Evolutionary conservation across 2,888 invertebrate genomes (phyloP).

Genomic region (Ornithoptera priamus): DNA sequence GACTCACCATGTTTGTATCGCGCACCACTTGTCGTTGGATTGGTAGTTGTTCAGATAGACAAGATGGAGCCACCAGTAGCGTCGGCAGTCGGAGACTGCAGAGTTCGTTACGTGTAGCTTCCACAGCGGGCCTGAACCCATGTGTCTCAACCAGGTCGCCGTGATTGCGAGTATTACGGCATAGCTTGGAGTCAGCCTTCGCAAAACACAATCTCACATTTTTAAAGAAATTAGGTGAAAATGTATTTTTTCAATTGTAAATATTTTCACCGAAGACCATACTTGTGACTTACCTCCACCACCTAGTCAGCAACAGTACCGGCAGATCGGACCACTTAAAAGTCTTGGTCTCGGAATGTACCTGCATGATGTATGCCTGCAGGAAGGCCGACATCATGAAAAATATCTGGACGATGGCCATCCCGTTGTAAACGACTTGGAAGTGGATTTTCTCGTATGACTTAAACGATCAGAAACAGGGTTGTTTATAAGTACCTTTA

Average conservation of each 20-base stretch:
- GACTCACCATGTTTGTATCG: constrained; percentile 43
- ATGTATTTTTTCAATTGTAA: too few species aligned
- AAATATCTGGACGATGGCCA: constrained; percentile 41
- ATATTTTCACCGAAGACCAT: too few species aligned
- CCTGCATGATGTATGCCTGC: constrained; percentile 35
- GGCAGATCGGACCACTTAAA: constrained; percentile 24
- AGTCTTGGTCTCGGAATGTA: constrained; percentile 13
- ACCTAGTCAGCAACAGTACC: constrained; percentile 23
- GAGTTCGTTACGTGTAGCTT: constrained; percentile 31
- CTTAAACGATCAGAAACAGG: constrained; percentile 30
- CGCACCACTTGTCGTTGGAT: constrained; percentile 35
- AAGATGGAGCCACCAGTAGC: constrained; percentile 48
- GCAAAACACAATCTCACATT: too few species aligned
- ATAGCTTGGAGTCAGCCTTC: constrained; percentile 40
- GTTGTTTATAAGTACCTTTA: too few species aligned
- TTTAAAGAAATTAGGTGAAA: too few species aligned
- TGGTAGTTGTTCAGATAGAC: constrained; percentile 50
- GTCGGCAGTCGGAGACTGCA: constrained; percentile 40
- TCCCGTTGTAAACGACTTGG: constrained; percentile 37
- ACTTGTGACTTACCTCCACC: constrained; percentile 30
- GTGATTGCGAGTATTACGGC: constrained; percentile 38
- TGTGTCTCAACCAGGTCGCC: constrained; percentile 49
- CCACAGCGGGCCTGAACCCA: constrained; percentile 62
- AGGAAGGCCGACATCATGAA: constrained; percentile 44
- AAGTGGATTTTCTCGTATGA: constrained; percentile 32